These are phyloP conservation scores for Centruroides sculpturatus DNA, from an alignment of 1,140 invertebrate species.

Conservation along the genomic window DNA sequence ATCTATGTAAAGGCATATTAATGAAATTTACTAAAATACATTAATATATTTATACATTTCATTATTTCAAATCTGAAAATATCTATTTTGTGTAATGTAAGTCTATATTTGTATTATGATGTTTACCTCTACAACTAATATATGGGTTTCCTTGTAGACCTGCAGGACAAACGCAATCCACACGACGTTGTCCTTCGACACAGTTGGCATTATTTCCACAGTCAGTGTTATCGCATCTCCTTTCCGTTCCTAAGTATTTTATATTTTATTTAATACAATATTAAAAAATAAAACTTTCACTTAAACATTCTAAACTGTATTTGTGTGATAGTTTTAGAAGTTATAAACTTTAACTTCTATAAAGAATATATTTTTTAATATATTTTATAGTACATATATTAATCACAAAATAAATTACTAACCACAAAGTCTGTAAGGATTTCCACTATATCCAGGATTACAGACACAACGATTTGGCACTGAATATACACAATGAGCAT, in stretches of 20 bases:
- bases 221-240: slow-evolving; percentile 20
- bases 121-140: slow-evolving; percentile 52
- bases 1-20: too few species aligned
- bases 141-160: slow-evolving; percentile 76
- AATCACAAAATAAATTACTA: not conserved
- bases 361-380: not conserved
- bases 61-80: too few species aligned
- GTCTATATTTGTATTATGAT: not conserved
- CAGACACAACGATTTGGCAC: slow-evolving; percentile 60
- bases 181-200: slow-evolving; percentile 47
- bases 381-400: not conserved
- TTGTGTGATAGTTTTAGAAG: too few species aligned
- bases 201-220: slow-evolving; percentile 69
- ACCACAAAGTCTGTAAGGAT: slow-evolving; percentile 65
- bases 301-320: not conserved
- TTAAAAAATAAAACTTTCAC: not conserved
- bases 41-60: too few species aligned
- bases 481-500: slow-evolving; percentile 77
- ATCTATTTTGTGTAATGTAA: not conserved
- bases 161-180: slow-evolving; percentile 64
- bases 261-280: not conserved
- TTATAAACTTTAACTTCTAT: not conserved
- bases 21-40: too few species aligned
- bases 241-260: slow-evolving; percentile 4
- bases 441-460: slow-evolving; percentile 63